A percentile compares a stretch with the other conserved stretches of the same genome.
Conservation (phyloP, 1,140 invertebrate species). For the Periplaneta americana region DNA sequence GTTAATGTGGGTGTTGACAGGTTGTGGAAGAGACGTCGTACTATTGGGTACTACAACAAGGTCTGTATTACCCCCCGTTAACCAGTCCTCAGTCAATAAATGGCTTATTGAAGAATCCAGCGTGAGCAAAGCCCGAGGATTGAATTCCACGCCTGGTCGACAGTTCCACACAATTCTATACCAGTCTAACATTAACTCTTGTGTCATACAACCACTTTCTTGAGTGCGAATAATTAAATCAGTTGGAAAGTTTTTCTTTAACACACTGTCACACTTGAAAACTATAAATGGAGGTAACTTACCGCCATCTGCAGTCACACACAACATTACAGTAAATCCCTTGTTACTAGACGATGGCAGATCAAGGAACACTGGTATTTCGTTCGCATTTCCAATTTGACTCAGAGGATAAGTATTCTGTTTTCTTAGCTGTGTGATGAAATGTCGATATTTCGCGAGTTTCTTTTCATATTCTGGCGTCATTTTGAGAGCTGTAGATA, state of each 20-base stretch:
- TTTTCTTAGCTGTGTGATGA: constrained; percentile 11
- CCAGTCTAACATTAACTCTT: constrained; percentile 18
- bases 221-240: constrained; percentile 16
- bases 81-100: neutral
- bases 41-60: constrained; percentile 22
- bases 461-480: constrained; percentile 16
- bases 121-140: neutral
- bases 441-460: constrained; percentile 10
- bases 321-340: constrained; percentile 17
- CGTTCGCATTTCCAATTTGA: constrained; percentile 20
- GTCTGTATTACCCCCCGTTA: constrained; percentile 9
- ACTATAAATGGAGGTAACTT: constrained; percentile 19
- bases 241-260: constrained; percentile 11
- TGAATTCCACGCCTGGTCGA: constrained; percentile 15
- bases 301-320: constrained; percentile 16
- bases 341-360: constrained; percentile 17
- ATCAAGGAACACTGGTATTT: constrained; percentile 21
- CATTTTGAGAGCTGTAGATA: constrained; percentile 13
- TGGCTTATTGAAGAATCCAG: constrained; percentile 12
- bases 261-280: constrained; percentile 13
- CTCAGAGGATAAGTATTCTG: constrained; percentile 11
- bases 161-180: constrained; percentile 15
- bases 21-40: constrained; percentile 26
- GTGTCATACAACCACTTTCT: constrained; percentile 19
- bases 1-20: constrained; percentile 12